Base-by-base conservation (phyloP, 2,113 vertebrate species). In the Actenoides lindsayi region DNA sequence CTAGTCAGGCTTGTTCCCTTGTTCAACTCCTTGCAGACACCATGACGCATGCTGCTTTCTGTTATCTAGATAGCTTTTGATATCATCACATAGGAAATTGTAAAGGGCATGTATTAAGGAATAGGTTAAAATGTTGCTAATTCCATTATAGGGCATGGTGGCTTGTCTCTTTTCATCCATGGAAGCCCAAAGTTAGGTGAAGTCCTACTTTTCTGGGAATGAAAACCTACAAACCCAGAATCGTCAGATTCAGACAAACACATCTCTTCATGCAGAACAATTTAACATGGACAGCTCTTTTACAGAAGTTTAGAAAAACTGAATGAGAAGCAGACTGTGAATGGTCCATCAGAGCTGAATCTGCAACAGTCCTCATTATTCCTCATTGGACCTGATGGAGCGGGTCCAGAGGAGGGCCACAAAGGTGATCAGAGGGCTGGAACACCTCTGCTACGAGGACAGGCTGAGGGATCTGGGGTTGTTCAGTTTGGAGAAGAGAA, bases 1-100 rank as follows among this genome's bases (percentile, higher is more conserved):
- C 54, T 73, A 23, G 11, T 57, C 9, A 54, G 64, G 3, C 4
- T 81, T 82, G 15, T n/a, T 85, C 7, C 19, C 37, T 70, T 63
- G 21, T 73, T 71, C 21, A 85, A 6, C 13, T 87, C 28, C 37
- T 48, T 74, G 60, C 15, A 91, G 25, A 30, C 24, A 67, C 7
- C 51, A 46, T 46, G 21, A 81, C 67, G 24, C 59, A 69, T 6
- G 10, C 28, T 98, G 39, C 14, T 60, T 75, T 80, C n/a, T 65
- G 15, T 65, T 93, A 21, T 39, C 44, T 50, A 44, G 35, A 28
- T 21, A 56, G 39, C 12, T 89, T 85, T 89, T 24, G 6, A 11
- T 46, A 50, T 54, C 18, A 35, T 13, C 16, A 41, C 33, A 10
- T 20, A 56, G 19, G 27, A 91, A 86, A 78, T 9, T 44, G 11